These are phyloP conservation scores for Cyphomyrus discorhynchus DNA, from an alignment of 2,113 vertebrate species.

Conservation along the genomic window DNA sequence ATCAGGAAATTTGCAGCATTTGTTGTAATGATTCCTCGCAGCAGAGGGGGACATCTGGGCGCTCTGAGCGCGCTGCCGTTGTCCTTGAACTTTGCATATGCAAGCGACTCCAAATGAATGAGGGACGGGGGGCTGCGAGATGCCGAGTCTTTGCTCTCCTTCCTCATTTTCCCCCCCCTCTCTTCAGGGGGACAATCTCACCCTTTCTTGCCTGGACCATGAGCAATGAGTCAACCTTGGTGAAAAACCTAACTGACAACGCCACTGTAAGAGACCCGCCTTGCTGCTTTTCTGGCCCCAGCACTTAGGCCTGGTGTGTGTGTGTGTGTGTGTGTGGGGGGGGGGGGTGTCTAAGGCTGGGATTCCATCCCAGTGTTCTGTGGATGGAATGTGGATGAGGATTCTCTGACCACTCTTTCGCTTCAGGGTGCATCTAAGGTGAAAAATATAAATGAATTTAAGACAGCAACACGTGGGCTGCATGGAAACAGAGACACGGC, in stretches of 20 bases:
- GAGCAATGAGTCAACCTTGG: slow-evolving; percentile 77
- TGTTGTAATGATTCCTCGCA: neutral
- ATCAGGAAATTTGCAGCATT: neutral
- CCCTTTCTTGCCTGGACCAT: slow-evolving; percentile 68
- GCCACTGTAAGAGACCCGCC: slow-evolving; percentile 75
- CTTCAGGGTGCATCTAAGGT: neutral
- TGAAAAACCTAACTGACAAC: slow-evolving; percentile 74
- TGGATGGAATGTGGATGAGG: neutral
- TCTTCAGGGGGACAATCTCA: slow-evolving; percentile 38
- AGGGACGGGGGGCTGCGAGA: neutral
- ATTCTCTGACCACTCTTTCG: neutral
- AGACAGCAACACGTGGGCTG: neutral
- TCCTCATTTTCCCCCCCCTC: too few relatives aligned
- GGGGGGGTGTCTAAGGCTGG: too few relatives aligned
- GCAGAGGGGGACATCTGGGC: neutral
- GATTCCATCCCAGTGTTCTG: neutral
- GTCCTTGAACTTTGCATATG: neutral
- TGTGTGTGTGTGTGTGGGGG: neutral
- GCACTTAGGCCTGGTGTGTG: neutral
- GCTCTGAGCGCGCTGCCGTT: neutral
- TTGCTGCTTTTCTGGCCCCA: neutral
- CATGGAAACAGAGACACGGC: neutral
- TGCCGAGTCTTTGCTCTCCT: neutral
- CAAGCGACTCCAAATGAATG: neutral
- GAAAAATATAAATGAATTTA: neutral